Conservation (phyloP, 2,888 invertebrate species). For the Spatulosminthurus flaviceps region DNA sequence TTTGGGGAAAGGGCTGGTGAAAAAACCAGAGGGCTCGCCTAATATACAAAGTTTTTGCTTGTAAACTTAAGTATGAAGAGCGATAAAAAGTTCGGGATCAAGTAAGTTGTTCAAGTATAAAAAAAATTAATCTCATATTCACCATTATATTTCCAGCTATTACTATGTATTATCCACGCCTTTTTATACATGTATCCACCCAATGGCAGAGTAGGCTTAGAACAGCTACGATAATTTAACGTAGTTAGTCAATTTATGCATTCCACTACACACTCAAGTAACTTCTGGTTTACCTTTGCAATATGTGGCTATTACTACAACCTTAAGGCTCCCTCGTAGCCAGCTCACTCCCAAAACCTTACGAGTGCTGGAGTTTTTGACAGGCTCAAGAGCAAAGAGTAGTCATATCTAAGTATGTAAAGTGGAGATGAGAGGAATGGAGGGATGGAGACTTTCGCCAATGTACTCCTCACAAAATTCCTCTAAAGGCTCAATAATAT, state of each 20-base stretch:
- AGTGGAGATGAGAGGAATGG: too few species aligned
- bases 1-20: not conserved
- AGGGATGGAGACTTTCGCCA: too few species aligned
- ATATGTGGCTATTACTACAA: too few species aligned
- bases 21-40: not conserved
- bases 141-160: not conserved
- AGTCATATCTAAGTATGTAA: too few species aligned
- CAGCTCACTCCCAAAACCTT: too few species aligned
- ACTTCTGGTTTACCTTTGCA: not conserved
- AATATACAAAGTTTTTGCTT: slow-evolving; percentile 5
- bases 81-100: slow-evolving; percentile 48
- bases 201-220: too few species aligned
- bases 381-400: too few species aligned
- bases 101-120: slow-evolving; percentile 33
- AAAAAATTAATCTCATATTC: slow-evolving; percentile 1
- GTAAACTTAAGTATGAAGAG: slow-evolving; percentile 39
- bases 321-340: too few species aligned
- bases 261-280: not conserved
- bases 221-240: too few species aligned
- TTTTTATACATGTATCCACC: not conserved
- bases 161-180: not conserved
- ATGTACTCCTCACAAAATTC: too few species aligned
- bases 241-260: not conserved
- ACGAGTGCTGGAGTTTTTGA: too few species aligned
- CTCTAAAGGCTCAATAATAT: too few species aligned